These are phyloP conservation scores for Parauchenoglanis punctatus DNA, from an alignment of 2,797 vertebrate genomes.

Conservation along the genomic window DNA sequence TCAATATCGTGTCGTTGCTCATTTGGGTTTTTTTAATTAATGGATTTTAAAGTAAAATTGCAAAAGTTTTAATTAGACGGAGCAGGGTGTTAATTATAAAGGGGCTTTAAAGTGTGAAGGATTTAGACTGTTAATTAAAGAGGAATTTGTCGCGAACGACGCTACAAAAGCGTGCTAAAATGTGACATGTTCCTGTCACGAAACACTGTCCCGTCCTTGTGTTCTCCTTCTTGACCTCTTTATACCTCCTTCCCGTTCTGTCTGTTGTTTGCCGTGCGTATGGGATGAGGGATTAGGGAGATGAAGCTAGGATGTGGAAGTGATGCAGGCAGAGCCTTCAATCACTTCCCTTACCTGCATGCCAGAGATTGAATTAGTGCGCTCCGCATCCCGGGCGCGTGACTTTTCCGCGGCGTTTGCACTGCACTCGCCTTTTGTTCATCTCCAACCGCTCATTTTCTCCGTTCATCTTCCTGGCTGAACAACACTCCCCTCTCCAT, in stretches of 20 bases:
- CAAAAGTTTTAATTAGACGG: conserved; percentile 73
- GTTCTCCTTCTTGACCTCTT: conserved; percentile 18
- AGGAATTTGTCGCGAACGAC: conserved; percentile 70
- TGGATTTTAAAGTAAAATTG: conserved; percentile 78
- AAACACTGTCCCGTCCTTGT: not conserved
- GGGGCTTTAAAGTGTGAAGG: conserved; percentile 76
- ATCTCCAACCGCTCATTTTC: conserved; percentile 33
- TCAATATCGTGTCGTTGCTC: conserved; percentile 75
- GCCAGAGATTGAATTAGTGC: conserved; percentile 73
- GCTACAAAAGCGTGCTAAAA: conserved; percentile 62
- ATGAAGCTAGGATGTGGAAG: conserved; percentile 59
- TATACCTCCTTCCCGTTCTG: not conserved
- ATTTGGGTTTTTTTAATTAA: conserved; percentile 77
- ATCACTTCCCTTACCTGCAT: conserved; percentile 64
- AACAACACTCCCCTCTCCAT: not conserved
- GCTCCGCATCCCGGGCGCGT: conserved; percentile 51
- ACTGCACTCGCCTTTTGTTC: conserved; percentile 2
- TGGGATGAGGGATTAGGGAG: conserved; percentile 70
- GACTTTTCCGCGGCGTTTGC: conserved; percentile 27
- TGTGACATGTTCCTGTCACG: conserved; percentile 45
- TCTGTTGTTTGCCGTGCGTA: conserved; percentile 57
- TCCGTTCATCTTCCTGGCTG: conserved; percentile 39
- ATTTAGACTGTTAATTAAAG: conserved; percentile 84
- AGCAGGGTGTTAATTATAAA: conserved; percentile 79
- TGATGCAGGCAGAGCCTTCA: conserved; percentile 57